Evolutionary conservation across 2,113 vertebrate species (phyloP), one percentile per base, ranked within the genome.

Genomic region (Hemichromis elongatus): DNA sequence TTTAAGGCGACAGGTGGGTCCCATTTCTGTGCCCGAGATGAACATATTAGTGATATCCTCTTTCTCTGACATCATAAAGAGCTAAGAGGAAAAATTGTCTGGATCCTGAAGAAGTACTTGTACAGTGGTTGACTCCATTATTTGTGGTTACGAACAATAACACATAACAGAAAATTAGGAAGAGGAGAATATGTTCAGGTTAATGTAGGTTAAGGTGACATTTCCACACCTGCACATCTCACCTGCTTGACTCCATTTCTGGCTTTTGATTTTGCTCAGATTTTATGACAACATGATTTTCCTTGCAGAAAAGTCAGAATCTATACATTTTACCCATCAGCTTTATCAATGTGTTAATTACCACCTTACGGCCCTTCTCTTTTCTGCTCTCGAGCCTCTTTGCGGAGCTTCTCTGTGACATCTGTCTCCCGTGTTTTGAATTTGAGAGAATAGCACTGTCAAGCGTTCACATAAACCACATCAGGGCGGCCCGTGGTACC

Each of bases 381-480:
- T 87, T 88, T 77, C 68, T 83, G 57, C 81, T 86, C 59, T 59
- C 11, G 28, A 45, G 45, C 50, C 47, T 61, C 66, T 79, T 33
- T 77, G 13, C 7, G 10, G 53, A 7, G 28, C 83, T 80, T 47
- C 89, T 75, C 54, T 3, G 47, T 52, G 88, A 90, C 91, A 83
- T 83, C 77, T 56, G 89, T 89, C 90, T 86, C 35, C 84, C 75
- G 8, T 86, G 81, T 92, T 86, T 91, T 90, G 63, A 91, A 77
- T 68, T 53, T 68, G 86, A 91, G 81, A 89, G 92, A 92, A 92
- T 85, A 77, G 89, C 89, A 8, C 92, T 93, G 92, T 94, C 91
- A 91, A 81, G 18, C 83, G 4, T 50, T 85, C 84, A 47, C 82
- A 81, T 92, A 89, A 91, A 85, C 89, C 86, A 53, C 81, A 87